Conservation (phyloP, 1,140 invertebrate genomes). For the Galendromus occidentalis region DNA sequence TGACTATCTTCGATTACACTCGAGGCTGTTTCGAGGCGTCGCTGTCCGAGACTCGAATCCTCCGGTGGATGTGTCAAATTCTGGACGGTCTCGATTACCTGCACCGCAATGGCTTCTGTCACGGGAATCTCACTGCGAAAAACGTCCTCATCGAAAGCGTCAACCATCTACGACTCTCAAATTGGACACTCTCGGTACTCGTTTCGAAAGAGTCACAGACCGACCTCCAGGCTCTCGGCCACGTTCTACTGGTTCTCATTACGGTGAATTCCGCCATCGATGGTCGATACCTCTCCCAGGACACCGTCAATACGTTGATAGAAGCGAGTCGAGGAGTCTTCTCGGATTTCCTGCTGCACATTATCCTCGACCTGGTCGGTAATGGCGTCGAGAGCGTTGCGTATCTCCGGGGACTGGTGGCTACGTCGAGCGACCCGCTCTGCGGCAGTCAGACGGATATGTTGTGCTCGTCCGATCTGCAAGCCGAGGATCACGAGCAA, state of each 20-base stretch:
- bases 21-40: background rate
- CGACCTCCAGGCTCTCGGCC: background rate
- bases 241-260: background rate
- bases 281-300: background rate
- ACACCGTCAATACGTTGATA: background rate
- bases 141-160: background rate
- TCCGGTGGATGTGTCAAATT: background rate
- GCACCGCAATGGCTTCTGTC: background rate
- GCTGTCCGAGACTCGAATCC: background rate
- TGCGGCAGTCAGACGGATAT: conserved; percentile 2
- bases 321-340: background rate
- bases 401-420: background rate
- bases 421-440: background rate
- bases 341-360: conserved; percentile 3
- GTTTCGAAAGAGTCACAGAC: background rate
- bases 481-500: background rate
- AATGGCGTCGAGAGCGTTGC: background rate
- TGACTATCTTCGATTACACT: background rate
- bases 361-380: background rate
- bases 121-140: background rate
- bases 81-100: background rate
- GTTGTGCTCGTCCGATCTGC: background rate
- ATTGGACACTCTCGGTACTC: background rate
- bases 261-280: background rate
- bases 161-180: background rate